Base-by-base conservation (phyloP, 2,113 vertebrate genomes). In the Gadus macrocephalus region DNA sequence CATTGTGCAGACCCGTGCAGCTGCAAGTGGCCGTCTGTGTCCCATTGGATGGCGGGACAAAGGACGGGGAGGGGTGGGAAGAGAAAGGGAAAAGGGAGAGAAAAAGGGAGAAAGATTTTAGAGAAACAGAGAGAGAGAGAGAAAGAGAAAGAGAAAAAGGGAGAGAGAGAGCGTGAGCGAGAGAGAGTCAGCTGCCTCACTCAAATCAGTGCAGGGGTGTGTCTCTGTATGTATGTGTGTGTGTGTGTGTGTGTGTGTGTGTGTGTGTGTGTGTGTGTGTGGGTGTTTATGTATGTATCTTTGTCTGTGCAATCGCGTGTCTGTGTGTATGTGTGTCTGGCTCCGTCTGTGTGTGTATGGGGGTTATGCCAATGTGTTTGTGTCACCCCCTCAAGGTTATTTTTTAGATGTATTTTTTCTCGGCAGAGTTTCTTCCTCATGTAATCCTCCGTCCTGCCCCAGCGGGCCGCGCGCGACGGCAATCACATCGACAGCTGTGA, bases 401-500 rank as follows among this genome's bases (percentile, higher is more conserved):
- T 49, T 12, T 49, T 9, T 49, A 25, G 14, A 14, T 7, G 6
- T 49, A 12, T 49, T 14, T 49, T 14, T 49, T 14, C 12, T 14
- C 42, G 3, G 12, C 42, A 49, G 60, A 22, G 60, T 62, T 4
- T 61, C 60, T 38, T 17, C 12, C 61, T 17, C 20, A 17, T 67
- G 58, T 74, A 69, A 74, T 69, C 62, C 38, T 38, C 19, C 25
- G 60, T 12, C 42, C 67, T 22, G 53, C 31, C 53, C 19, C 15
- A 20, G 60, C 19, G 3, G 8, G 17, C 25, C 31, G 31, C 31
- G 31, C 6, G 42, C 12, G 64, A 59, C 28, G 27, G 9, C 65
- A 59, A 64, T 67, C 70, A 59, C 25, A 72, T 59, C 58, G 69
- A 64, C 62, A 71, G 69, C 27, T 56, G 62, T 53, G 62, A 71